Conservation (phyloP, 1,140 invertebrate genomes). For the Drosophila suzukii region DNA sequence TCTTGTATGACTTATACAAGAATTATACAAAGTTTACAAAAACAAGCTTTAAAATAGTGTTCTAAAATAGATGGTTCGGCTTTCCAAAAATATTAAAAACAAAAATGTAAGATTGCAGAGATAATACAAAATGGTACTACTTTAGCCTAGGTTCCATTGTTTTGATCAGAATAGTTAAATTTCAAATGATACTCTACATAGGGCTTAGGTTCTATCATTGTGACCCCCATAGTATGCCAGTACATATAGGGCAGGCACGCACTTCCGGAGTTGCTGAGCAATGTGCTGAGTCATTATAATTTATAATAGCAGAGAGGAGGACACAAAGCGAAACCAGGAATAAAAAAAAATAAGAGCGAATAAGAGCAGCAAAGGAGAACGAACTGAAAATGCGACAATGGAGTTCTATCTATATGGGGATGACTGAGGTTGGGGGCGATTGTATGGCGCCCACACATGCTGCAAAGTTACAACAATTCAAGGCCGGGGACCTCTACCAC, state of each 20-base stretch:
- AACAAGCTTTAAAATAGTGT: not conserved
- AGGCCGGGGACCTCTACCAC: constrained; percentile 34
- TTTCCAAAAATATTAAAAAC: no score
- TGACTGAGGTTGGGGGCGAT: constrained; percentile 3
- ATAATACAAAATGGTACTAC: no score
- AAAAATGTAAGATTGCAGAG: no score
- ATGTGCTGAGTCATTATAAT: constrained; percentile 80
- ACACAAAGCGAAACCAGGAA: constrained; percentile 30
- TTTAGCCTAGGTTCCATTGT: no score
- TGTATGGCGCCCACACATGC: constrained; percentile 26
- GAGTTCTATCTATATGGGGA: constrained; percentile 45
- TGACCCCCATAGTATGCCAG: constrained; percentile 8
- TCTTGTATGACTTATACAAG: no score
- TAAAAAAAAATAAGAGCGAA: constrained; percentile 17
- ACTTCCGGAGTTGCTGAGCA: constrained; percentile 52
- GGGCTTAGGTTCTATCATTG: not conserved
- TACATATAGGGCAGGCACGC: constrained; percentile 39
- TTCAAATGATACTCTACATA: not conserved
- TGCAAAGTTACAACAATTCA: constrained; percentile 70
- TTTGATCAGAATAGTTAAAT: no score
- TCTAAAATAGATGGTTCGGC: no score
- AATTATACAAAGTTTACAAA: no score
- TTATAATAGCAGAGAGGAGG: constrained; percentile 64
- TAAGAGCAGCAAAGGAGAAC: constrained; percentile 13
- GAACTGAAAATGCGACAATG: constrained; percentile 74